Percentiles rank a stretch among this genome's conserved stretches.
These are phyloP conservation scores for Poecilia wingei DNA, from an alignment of 2,797 vertebrate species.

Conservation along the genomic window DNA sequence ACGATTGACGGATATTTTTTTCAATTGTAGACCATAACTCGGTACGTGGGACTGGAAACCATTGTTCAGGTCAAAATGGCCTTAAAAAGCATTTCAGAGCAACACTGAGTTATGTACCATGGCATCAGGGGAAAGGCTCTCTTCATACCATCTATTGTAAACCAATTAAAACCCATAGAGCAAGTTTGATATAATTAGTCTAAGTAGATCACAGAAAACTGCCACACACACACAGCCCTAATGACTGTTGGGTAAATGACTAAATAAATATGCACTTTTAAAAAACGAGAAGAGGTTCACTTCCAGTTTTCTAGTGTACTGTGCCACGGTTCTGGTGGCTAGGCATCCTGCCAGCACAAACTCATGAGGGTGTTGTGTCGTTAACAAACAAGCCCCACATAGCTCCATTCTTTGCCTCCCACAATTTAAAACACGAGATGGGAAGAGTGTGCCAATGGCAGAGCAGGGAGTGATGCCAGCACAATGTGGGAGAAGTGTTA, in stretches of 20 bases:
- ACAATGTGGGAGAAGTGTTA: slow-evolving; percentile 71
- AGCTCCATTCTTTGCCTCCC: slow-evolving; percentile 78
- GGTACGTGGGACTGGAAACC: slow-evolving; percentile 27
- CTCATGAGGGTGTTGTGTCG: slow-evolving; percentile 79
- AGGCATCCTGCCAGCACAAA: slow-evolving; percentile 79
- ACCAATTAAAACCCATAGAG: slow-evolving; percentile 73
- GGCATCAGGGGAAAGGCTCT: slow-evolving; percentile 52
- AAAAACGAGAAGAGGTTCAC: slow-evolving; percentile 75
- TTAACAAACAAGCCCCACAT: slow-evolving; percentile 80
- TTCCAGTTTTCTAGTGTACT: slow-evolving; percentile 73
- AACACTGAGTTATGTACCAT: slow-evolving; percentile 58
- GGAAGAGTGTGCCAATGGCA: slow-evolving; percentile 70
- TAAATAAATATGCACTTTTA: slow-evolving; percentile 75
- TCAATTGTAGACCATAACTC: slow-evolving; percentile 18
- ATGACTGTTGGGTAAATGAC: slow-evolving; percentile 77
- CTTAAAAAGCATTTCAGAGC: slow-evolving; percentile 39
- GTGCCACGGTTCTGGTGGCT: slow-evolving; percentile 64
- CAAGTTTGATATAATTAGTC: slow-evolving; percentile 76
- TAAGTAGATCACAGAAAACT: slow-evolving; percentile 64
- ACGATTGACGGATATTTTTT: not conserved
- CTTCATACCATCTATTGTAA: slow-evolving; percentile 70
- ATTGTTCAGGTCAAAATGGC: slow-evolving; percentile 16
- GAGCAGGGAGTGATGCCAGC: slow-evolving; percentile 69
- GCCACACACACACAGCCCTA: slow-evolving; percentile 59
- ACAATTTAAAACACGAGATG: slow-evolving; percentile 79